Evolutionary conservation across 2,888 invertebrate genomes (phyloP).

Genomic region (Julus scanicus): DNA sequence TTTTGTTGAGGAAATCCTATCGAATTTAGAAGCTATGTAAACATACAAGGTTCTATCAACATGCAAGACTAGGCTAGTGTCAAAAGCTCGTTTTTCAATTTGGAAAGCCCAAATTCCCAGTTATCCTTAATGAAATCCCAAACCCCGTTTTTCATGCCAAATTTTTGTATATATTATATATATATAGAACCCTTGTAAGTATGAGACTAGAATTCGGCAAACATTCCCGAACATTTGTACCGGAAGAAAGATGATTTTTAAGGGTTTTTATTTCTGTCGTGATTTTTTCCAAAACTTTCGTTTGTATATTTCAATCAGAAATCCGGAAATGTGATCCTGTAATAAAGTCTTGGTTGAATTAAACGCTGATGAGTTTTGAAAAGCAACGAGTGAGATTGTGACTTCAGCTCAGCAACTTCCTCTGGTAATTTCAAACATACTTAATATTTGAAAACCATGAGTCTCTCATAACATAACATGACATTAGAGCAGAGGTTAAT

Average conservation of each 20-base stretch:
- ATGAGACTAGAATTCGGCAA: conserved; percentile 32
- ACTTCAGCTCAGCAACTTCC: no score
- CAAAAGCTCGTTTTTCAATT: not conserved
- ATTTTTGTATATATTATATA: conserved; percentile 30
- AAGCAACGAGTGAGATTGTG: no score
- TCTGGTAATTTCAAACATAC: no score
- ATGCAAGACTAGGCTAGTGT: not conserved
- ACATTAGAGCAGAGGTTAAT: no score
- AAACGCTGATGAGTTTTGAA: no score
- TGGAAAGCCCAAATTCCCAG: not conserved
- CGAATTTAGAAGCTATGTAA: not conserved
- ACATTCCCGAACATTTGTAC: conserved; percentile 39
- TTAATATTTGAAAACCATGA: no score
- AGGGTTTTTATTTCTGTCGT: conserved; percentile 35
- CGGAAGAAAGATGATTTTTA: conserved; percentile 26
- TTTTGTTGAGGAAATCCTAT: not conserved
- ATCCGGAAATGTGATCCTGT: conserved; percentile 12
- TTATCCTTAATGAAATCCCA: not conserved
- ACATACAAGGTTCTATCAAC: not conserved
- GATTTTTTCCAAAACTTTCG: conserved; percentile 31
- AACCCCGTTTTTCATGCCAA: not conserved
- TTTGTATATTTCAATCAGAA: conserved; percentile 36
- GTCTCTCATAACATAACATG: no score
- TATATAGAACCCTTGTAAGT: conserved; percentile 29
- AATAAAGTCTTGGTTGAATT: not conserved